phyloP scores from a whole-genome alignment of 2,888 invertebrate genomes.

The Lampropteryx suffumata region DNA sequence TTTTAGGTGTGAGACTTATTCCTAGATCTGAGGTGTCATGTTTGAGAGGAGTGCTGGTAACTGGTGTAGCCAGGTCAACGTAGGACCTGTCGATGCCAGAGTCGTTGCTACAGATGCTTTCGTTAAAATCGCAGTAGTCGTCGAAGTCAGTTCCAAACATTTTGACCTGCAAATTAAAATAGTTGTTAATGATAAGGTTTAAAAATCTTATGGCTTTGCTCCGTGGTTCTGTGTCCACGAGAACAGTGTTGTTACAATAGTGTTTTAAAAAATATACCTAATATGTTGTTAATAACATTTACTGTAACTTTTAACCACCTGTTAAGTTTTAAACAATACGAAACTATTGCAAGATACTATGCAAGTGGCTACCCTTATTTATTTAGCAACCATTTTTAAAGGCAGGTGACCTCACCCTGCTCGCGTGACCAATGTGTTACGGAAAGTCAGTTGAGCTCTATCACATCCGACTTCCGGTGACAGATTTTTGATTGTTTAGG shows the following conservation, averaged over 20 bases:
- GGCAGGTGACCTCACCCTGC: constrained; percentile 53
- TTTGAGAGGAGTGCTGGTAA: constrained; percentile 63
- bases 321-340: neutral
- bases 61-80: constrained; percentile 51
- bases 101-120: constrained; percentile 86
- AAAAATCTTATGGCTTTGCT: no score
- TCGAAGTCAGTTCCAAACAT: constrained; percentile 74
- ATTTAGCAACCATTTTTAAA: constrained; percentile 51
- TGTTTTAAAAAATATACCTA: no score
- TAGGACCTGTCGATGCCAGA: constrained; percentile 88
- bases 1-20: constrained; percentile 61
- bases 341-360: neutral
- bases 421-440: constrained; percentile 68
- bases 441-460: constrained; percentile 78
- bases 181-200: no score
- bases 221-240: no score
- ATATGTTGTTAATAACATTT: no score
- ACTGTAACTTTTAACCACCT: neutral
- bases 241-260: no score
- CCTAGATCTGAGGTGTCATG: constrained; percentile 59
- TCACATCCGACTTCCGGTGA: constrained; percentile 76
- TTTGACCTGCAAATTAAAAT: constrained; percentile 44
- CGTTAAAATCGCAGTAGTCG: constrained; percentile 76
- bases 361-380: constrained; percentile 45
- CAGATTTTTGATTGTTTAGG: constrained; percentile 54